Evolutionary conservation across 2,888 invertebrate genomes (phyloP).

Genomic region (Mactromeris polynyma): DNA sequence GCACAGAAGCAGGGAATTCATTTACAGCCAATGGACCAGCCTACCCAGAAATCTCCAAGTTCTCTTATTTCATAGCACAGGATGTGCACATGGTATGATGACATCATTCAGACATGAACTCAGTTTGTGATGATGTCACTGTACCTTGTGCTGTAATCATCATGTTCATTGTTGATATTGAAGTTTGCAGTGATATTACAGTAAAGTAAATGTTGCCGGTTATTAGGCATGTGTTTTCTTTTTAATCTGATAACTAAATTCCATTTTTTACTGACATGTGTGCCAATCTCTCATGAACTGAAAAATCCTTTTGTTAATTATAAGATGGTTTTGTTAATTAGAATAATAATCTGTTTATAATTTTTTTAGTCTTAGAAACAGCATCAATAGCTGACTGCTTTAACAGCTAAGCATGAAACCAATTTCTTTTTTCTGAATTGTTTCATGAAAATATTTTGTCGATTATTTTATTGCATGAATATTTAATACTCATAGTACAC

Average conservation of each 20-base stretch:
- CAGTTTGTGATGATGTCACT: constrained; percentile 24
- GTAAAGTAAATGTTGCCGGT: constrained; percentile 6
- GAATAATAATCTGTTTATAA: no score
- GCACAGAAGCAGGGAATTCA: constrained; percentile 75
- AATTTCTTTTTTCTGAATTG: neutral
- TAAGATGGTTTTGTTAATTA: no score
- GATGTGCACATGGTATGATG: constrained; percentile 43
- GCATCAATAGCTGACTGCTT: no score
- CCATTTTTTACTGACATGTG: neutral
- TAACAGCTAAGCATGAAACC: no score
- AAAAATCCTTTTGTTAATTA: no score
- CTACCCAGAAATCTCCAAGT: constrained; percentile 57
- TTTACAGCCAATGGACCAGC: constrained; percentile 66
- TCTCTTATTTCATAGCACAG: constrained; percentile 63
- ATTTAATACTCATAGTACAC: neutral
- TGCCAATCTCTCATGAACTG: no score
- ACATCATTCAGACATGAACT: constrained; percentile 34
- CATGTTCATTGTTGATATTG: constrained; percentile 21
- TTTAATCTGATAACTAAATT: neutral
- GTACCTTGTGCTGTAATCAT: constrained; percentile 27
- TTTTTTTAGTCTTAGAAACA: no score
- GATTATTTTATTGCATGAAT: neutral
- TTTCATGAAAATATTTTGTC: neutral
- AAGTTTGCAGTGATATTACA: constrained; percentile 39
- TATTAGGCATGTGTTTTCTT: neutral